Evolutionary conservation across 2,888 invertebrate genomes (phyloP), one percentile per base, ranked within the genome.

Genomic region (Alloplasta piceator): DNA sequence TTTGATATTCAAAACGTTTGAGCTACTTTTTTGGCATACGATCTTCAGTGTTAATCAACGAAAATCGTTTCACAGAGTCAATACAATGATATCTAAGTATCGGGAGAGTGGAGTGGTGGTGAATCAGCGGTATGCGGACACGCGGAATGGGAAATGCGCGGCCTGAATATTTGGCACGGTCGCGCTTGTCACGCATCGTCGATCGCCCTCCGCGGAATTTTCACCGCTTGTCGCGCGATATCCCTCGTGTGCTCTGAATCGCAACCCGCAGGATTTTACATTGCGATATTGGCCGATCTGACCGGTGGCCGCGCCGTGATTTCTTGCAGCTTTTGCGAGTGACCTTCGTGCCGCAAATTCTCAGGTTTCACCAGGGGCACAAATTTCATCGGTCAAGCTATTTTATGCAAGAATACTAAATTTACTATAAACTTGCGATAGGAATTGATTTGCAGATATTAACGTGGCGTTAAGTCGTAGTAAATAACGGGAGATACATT

Each of bases 141-240:
- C 80, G 79, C 66, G 60, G 74, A 48, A 75, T 76, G 77, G 77
- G 80, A 80, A 76, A 72, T 26, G 26, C 26, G 26, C 83, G 85
- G 84, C 80, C 85, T 87, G 82, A 85, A 87, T 87, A 86, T 87
- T 87, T 84, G 82, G 78, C 82, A 81, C 79, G 81, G 71, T 73
- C 78, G 79, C 26, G 26, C 26, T 80, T 83, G 77, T 82, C 82
- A 72, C 75, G 77, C 77, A 58, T 58, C 79, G 77, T 70, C 77
- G 84, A 68, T 81, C 82, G 78, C 72, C 72, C 71, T 73, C 58
- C 72, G 60, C 52, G 74, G 80, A 82, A 83, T 85, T 84, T 26
- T 26, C 26, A 26, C 26, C 3, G 26, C 16, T 9, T 12, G 26
- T 5, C 39, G 64, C 16, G 43, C 6, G 41, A 55, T 43, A 26